Evolutionary conservation across 2,113 vertebrate genomes (phyloP).

Genomic region (Psilopsiagon aymara): DNA sequence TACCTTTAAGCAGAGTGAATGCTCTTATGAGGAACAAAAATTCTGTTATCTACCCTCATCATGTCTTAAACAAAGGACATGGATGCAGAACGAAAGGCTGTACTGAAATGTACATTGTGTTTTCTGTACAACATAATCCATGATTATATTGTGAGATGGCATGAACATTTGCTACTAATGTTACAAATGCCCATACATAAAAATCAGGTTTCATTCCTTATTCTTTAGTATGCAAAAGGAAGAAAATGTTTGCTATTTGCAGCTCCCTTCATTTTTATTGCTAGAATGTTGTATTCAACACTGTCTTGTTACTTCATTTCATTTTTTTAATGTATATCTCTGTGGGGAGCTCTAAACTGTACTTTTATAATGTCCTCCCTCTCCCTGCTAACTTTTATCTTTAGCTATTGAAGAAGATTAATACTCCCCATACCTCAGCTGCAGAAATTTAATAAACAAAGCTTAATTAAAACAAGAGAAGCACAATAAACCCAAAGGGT

Average conservation of each 20-base stretch:
- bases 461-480: conserved; percentile 64
- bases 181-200: background rate
- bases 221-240: background rate
- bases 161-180: background rate
- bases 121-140: background rate
- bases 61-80: background rate
- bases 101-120: background rate
- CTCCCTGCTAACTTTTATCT: conserved; percentile 44
- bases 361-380: conserved; percentile 40
- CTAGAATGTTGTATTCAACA: background rate
- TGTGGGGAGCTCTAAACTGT: conserved; percentile 12
- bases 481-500: conserved; percentile 48
- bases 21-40: background rate
- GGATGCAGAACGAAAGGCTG: background rate
- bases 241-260: background rate
- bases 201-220: background rate
- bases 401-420: conserved; percentile 55
- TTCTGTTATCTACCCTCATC: background rate
- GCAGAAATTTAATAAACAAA: conserved; percentile 61
- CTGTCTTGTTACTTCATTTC: conserved; percentile 26
- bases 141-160: background rate
- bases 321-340: conserved; percentile 3
- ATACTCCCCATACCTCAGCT: conserved; percentile 42
- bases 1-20: background rate
- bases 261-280: conserved; percentile 14